A percentile compares a stretch with the other conserved stretches of the same genome.
phyloP scores from a whole-genome alignment of 2,888 invertebrate species.

The Operophtera brumata region DNA sequence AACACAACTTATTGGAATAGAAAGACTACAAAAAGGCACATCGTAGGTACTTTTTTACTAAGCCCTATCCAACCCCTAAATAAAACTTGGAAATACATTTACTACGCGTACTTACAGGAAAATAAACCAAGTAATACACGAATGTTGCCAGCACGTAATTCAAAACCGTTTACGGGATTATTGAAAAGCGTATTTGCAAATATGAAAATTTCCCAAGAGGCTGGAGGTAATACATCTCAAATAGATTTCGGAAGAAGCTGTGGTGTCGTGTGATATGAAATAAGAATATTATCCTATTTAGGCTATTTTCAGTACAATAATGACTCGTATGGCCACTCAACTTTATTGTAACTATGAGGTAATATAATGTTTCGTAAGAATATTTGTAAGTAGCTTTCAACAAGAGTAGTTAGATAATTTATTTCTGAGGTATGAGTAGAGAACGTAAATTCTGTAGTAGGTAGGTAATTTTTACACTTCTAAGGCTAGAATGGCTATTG shows the following conservation, averaged over 20 bases:
- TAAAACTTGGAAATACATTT: too few species aligned
- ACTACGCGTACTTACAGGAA: too few species aligned
- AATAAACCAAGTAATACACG: background rate
- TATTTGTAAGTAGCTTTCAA: too few species aligned
- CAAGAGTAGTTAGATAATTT: too few species aligned
- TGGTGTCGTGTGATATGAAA: slow-evolving; percentile 24
- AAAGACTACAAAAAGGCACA: too few species aligned
- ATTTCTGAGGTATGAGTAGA: too few species aligned
- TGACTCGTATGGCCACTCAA: background rate
- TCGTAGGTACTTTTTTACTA: too few species aligned
- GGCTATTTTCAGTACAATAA: slow-evolving; percentile 6
- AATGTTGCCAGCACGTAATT: background rate
- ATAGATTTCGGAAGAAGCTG: slow-evolving; percentile 7
- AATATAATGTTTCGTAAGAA: background rate
- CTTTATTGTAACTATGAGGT: background rate
- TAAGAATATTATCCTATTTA: slow-evolving; percentile 13
- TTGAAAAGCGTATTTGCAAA: slow-evolving; percentile 22
- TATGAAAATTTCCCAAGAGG: slow-evolving; percentile 19
- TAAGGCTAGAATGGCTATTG: too few species aligned
- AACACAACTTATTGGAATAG: too few species aligned
- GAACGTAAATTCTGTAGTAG: too few species aligned
- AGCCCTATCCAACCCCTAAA: too few species aligned
- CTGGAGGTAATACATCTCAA: slow-evolving; percentile 11
- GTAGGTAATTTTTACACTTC: too few species aligned
- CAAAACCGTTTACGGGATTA: slow-evolving; percentile 15